Conservation (phyloP, 2,113 vertebrate genomes). For the Monopterus albus region DNA sequence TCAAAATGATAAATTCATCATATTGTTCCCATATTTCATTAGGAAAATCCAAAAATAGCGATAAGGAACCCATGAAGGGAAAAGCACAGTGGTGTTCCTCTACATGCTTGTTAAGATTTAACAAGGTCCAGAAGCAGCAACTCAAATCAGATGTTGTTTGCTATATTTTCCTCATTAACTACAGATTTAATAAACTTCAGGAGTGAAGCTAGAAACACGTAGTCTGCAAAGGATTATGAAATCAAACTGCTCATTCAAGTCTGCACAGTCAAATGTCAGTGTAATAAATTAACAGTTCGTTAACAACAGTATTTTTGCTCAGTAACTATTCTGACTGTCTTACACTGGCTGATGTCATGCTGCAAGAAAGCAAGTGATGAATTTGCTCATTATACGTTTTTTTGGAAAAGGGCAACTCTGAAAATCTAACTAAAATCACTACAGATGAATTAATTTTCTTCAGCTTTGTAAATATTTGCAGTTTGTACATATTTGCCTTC, state of each 20-base stretch:
- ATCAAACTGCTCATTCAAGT: not conserved
- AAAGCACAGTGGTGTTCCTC: not conserved
- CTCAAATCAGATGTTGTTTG: too few species aligned
- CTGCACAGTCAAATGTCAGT: too few species aligned
- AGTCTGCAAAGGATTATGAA: not conserved
- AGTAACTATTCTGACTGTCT: not conserved
- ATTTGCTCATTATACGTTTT: not conserved
- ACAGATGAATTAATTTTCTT: not conserved
- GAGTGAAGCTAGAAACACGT: not conserved
- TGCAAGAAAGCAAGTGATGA: not conserved
- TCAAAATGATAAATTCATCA: not conserved
- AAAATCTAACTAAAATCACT: not conserved
- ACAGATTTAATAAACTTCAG: not conserved
- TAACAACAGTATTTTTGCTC: too few species aligned
- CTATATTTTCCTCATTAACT: not conserved
- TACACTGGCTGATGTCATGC: not conserved
- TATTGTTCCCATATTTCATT: not conserved
- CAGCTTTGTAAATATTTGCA: not conserved
- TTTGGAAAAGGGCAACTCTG: not conserved
- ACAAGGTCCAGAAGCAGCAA: too few species aligned
- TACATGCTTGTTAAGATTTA: conserved; percentile 27
- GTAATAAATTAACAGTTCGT: too few species aligned
- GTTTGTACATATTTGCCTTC: not conserved
- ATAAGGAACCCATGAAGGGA: not conserved
- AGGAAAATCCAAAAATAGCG: not conserved